Evolutionary conservation across 2,888 invertebrate genomes (phyloP).

Genomic region (Pseudococcus viburni): DNA sequence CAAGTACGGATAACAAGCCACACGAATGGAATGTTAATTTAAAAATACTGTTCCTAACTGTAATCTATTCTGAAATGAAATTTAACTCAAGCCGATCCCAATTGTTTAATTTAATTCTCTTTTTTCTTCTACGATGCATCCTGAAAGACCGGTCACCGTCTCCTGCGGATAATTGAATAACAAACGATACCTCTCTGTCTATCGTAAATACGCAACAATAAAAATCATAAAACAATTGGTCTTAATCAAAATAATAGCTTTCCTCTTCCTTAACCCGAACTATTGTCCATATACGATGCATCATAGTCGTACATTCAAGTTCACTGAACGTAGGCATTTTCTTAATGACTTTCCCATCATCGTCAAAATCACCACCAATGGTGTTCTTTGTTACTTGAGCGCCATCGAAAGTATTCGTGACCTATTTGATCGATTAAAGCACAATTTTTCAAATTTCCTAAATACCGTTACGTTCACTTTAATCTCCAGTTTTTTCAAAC

Average conservation of each 20-base stretch:
- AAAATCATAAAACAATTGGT: conserved; percentile 55
- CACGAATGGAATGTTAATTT: conserved; percentile 55
- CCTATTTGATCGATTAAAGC: no score
- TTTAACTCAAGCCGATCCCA: conserved; percentile 58
- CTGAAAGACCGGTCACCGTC: conserved; percentile 57
- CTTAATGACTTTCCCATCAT: conserved; percentile 34
- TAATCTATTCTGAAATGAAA: conserved; percentile 55
- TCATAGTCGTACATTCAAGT: background rate
- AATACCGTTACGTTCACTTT: no score
- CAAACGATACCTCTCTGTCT: conserved; percentile 16
- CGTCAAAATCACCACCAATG: conserved; percentile 22
- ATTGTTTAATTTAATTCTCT: conserved; percentile 56
- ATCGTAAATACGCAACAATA: conserved; percentile 51
- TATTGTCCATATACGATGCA: background rate
- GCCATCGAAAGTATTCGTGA: no score
- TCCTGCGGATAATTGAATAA: conserved; percentile 57
- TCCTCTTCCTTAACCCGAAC: conserved; percentile 4
- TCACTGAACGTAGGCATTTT: conserved; percentile 20
- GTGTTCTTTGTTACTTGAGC: background rate
- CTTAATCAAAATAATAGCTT: conserved; percentile 56
- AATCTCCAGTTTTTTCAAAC: no score
- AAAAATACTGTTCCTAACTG: conserved; percentile 55
- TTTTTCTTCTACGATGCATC: conserved; percentile 25
- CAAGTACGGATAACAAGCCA: conserved; percentile 41
- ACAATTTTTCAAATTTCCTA: no score